Conservation (phyloP, 1,140 invertebrate genomes). For the Leptopilina boulardi region DNA sequence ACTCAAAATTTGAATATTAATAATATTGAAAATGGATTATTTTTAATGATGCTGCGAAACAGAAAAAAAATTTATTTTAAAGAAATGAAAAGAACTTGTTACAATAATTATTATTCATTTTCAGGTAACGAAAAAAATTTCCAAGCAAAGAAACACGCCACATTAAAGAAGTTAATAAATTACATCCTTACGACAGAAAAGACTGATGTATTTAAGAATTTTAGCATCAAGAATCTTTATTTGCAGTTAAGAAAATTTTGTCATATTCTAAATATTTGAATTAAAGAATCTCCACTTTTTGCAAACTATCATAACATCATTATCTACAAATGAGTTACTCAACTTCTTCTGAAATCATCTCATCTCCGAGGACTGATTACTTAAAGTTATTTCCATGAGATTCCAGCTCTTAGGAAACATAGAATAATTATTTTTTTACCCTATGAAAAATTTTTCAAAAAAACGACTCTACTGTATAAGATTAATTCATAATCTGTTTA, state of each 20-base stretch:
- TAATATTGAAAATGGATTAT: neutral
- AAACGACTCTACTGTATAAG: too few relatives aligned
- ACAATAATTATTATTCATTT: neutral
- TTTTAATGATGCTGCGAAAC: conserved; percentile 6
- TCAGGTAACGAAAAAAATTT: neutral
- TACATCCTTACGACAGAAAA: neutral
- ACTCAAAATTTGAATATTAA: too few relatives aligned
- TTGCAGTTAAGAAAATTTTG: neutral
- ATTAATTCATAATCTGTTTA: too few relatives aligned
- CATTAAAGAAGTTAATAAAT: too few relatives aligned
- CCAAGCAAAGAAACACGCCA: too few relatives aligned
- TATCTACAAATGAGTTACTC: neutral
- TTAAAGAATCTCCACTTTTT: neutral
- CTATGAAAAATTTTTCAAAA: neutral
- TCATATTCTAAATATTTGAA: neutral
- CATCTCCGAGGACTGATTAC: conserved; percentile 4
- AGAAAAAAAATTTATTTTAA: neutral
- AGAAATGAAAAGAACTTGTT: neutral
- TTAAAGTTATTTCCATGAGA: neutral
- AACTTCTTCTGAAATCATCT: neutral
- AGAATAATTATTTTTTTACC: conserved; percentile 6
- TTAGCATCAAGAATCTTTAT: neutral
- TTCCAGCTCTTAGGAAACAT: conserved; percentile 3
- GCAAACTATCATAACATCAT: neutral
- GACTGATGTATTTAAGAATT: neutral